Evolutionary conservation across 2,888 invertebrate species (phyloP).

Genomic region (Lissonota sp.): DNA sequence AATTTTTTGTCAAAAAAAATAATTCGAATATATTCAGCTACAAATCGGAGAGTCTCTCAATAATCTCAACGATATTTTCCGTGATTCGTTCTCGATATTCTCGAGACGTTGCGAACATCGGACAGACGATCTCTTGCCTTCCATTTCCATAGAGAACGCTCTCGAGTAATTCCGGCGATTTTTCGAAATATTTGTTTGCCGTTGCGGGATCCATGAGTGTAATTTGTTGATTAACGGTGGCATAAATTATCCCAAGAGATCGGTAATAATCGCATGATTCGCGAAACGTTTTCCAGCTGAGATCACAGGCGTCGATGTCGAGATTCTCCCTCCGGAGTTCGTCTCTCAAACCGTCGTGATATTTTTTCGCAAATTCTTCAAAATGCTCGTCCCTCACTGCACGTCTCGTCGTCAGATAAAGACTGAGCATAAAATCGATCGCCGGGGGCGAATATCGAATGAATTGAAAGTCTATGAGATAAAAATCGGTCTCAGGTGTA

Average conservation of each 20-base stretch:
- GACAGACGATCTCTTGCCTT: constrained; percentile 60
- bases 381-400: constrained; percentile 67
- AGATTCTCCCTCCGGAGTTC: constrained; percentile 63
- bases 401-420: constrained; percentile 73
- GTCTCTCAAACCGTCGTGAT: constrained; percentile 65
- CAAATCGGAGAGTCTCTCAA: constrained; percentile 64
- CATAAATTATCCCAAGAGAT: constrained; percentile 47
- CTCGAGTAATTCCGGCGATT: constrained; percentile 55
- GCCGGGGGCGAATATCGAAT: constrained; percentile 73
- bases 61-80: constrained; percentile 69
- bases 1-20: too few species aligned
- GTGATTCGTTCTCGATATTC: constrained; percentile 62
- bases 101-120: constrained; percentile 54
- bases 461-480: constrained; percentile 76
- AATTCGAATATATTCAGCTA: background rate
- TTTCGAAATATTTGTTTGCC: constrained; percentile 56
- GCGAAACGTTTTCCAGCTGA: constrained; percentile 66
- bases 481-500: constrained; percentile 67
- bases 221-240: constrained; percentile 63
- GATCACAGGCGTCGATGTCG: constrained; percentile 56
- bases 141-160: constrained; percentile 60
- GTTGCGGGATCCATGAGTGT: constrained; percentile 64
- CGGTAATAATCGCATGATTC: constrained; percentile 59
- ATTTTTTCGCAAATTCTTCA: constrained; percentile 69
- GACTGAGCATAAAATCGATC: constrained; percentile 71